A percentile compares a stretch with the other conserved stretches of the same genome.
Evolutionary conservation across 2,797 vertebrate species (phyloP).

Genomic region (Myotis vivesi): DNA sequence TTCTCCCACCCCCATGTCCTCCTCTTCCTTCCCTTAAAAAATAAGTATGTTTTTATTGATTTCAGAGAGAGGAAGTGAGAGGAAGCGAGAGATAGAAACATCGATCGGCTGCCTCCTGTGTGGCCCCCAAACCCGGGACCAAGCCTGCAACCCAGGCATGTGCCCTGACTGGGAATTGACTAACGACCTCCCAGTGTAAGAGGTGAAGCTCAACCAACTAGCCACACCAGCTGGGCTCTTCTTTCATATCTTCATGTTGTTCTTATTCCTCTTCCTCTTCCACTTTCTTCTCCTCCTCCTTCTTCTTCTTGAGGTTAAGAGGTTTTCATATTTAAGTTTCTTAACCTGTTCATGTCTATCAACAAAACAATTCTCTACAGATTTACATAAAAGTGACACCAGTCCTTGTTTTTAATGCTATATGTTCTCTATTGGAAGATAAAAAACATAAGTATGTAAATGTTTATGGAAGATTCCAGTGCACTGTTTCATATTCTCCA

Average conservation of each 20-base stretch:
- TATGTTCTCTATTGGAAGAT: background rate
- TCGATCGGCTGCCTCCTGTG: too few species aligned
- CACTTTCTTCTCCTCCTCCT: background rate
- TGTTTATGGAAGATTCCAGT: background rate
- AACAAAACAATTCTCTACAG: background rate
- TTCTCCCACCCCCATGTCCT: background rate
- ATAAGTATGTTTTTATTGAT: too few species aligned
- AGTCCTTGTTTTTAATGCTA: background rate
- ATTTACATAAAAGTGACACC: conserved; percentile 28
- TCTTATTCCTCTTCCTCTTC: background rate
- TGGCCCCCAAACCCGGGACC: too few species aligned
- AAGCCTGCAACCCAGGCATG: too few species aligned
- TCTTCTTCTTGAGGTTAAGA: background rate
- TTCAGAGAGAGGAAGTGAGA: too few species aligned
- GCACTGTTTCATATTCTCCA: background rate
- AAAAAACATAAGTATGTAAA: background rate
- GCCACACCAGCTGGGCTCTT: too few species aligned
- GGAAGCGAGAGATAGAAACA: too few species aligned
- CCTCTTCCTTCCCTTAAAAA: background rate
- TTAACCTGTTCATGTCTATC: background rate
- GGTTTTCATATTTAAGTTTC: conserved; percentile 25
- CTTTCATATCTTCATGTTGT: background rate
- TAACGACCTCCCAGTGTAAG: too few species aligned
- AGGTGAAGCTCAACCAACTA: too few species aligned
- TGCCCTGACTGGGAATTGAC: too few species aligned